phyloP scores from a whole-genome alignment of 2,113 vertebrate species.

The Anolis carolinensis region DNA sequence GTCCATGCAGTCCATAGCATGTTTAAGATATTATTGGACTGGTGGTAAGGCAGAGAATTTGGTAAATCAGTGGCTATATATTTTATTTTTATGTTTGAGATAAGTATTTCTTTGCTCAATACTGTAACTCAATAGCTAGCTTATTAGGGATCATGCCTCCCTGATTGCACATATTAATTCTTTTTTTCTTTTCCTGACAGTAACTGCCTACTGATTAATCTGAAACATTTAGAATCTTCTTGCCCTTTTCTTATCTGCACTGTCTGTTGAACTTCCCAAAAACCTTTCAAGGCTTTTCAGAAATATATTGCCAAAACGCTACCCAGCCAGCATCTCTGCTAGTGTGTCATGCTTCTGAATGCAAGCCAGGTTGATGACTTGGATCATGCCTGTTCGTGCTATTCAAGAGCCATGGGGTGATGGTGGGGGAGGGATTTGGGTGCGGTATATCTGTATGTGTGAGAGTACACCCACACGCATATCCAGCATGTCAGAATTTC shows the following conservation, averaged over 20 bases:
- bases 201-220: slow-evolving; percentile 1
- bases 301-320: not conserved
- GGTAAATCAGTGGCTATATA: too few species aligned
- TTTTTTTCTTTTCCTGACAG: not conserved
- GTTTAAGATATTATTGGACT: not conserved
- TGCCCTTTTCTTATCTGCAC: not conserved
- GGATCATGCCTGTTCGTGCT: not conserved
- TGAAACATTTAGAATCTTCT: not conserved
- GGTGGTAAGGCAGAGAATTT: not conserved
- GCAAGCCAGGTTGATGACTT: not conserved
- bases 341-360: not conserved
- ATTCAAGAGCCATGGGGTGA: not conserved
- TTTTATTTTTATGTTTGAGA: not conserved
- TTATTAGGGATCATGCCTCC: not conserved
- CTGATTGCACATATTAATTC: not conserved
- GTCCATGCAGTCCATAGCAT: not conserved
- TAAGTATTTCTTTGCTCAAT: not conserved
- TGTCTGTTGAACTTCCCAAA: slow-evolving; percentile 15
- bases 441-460: not conserved
- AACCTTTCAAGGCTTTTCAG: not conserved
- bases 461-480: not conserved
- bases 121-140: not conserved
- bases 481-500: not conserved
- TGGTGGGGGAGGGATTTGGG: not conserved
- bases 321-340: not conserved